These are phyloP conservation scores for Diglossa cyanea DNA, from an alignment of 2,797 vertebrate genomes.

Conservation along the genomic window DNA sequence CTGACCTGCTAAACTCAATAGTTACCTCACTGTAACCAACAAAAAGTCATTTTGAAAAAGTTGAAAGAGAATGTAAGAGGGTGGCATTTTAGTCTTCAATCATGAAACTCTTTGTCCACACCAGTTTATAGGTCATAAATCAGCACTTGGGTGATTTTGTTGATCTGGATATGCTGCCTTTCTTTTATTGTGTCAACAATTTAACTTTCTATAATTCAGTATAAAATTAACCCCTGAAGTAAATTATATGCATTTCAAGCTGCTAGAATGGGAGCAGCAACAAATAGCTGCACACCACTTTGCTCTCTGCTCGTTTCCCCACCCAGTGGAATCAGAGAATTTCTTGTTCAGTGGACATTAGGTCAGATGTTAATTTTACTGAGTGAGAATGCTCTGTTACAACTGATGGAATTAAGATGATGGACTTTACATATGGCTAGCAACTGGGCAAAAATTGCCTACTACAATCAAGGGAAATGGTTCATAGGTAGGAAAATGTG, in stretches of 20 bases:
- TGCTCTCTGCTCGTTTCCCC: neutral
- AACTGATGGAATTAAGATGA: neutral
- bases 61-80: neutral
- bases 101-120: neutral
- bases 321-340: neutral
- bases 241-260: neutral
- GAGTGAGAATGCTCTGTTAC: neutral
- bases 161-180: neutral
- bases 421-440: neutral
- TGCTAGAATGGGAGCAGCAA: neutral
- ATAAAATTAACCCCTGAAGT: neutral
- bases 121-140: neutral
- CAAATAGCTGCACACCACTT: neutral
- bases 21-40: neutral
- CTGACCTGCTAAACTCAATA: constrained; percentile 3
- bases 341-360: neutral
- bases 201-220: neutral
- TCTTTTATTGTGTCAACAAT: neutral
- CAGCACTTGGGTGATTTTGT: neutral
- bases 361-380: neutral
- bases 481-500: neutral
- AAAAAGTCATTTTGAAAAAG: constrained; percentile 7
- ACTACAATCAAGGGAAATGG: neutral
- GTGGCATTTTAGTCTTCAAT: neutral
- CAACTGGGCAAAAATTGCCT: neutral